Percentiles rank a stretch among this genome's conserved stretches.
Conservation (phyloP, 1,140 invertebrate species). For the Ephestia elutella region DNA sequence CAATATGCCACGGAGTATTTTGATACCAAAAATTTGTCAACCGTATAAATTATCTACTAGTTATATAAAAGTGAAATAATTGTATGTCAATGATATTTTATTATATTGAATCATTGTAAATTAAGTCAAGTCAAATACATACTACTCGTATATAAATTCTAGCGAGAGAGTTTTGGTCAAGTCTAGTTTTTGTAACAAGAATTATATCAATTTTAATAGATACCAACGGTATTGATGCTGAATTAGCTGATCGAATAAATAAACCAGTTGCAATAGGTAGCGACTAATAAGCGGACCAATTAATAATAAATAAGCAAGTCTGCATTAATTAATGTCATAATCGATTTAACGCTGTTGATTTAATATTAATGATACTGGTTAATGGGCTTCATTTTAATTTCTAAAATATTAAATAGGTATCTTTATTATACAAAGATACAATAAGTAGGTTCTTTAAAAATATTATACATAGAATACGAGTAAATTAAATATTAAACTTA, state of each 20-base stretch:
- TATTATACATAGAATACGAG: too few species aligned
- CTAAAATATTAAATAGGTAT: not conserved
- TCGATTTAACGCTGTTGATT: not conserved
- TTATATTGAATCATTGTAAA: too few species aligned
- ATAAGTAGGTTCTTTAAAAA: too few species aligned
- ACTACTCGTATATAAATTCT: too few species aligned
- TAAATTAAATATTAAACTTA: too few species aligned
- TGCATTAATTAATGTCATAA: not conserved
- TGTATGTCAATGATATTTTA: not conserved
- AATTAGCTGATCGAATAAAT: not conserved
- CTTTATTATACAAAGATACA: not conserved
- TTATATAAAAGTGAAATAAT: too few species aligned
- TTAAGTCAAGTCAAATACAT: too few species aligned
- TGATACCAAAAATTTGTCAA: too few species aligned
- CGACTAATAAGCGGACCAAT: not conserved
- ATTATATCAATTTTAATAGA: not conserved
- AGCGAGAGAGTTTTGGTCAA: too few species aligned
- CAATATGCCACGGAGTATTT: too few species aligned
- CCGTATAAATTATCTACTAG: too few species aligned
- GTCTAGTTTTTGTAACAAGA: too few species aligned
- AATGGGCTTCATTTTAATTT: not conserved
- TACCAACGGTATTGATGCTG: not conserved
- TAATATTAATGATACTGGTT: constrained; percentile 2
- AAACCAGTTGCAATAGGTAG: not conserved
- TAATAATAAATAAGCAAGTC: constrained; percentile 3